A percentile compares a stretch with the other conserved stretches of the same genome.
These are phyloP conservation scores for Eunapius fragilis DNA, from an alignment of 37 sponge, comb jelly and placozoan genomes.

Conservation along the genomic window DNA sequence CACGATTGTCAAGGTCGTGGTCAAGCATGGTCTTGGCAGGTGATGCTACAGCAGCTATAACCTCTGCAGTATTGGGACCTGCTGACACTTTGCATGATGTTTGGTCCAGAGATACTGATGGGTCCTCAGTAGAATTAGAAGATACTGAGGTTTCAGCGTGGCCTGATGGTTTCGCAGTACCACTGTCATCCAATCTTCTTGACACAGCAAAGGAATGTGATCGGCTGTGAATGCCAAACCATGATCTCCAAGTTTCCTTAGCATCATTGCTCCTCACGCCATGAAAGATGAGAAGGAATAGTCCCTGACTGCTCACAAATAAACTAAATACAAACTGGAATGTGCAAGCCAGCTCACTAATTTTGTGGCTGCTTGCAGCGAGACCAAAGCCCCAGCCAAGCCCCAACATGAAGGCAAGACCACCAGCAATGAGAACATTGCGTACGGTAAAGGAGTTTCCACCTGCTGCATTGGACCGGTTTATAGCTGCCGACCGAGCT, in stretches of 20 bases:
- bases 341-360: constrained; percentile 8
- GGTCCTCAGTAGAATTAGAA: too few species aligned
- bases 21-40: too few species aligned
- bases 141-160: too few species aligned
- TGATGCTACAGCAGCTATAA: too few species aligned
- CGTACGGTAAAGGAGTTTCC: not conserved
- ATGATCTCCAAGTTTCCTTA: constrained; percentile 21
- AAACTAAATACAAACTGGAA: constrained; percentile 48
- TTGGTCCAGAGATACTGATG: too few species aligned
- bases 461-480: not conserved
- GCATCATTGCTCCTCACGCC: constrained; percentile 22
- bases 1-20: too few species aligned
- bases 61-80: too few species aligned
- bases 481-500: not conserved
- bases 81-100: too few species aligned
- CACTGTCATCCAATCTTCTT: not conserved
- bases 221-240: not conserved
- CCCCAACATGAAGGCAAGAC: constrained; percentile 59
- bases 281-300: constrained; percentile 32
- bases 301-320: constrained; percentile 47
- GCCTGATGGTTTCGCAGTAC: not conserved
- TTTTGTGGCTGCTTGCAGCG: constrained; percentile 33
- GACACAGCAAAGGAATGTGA: not conserved
- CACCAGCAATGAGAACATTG: constrained; percentile 32
- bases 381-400: constrained; percentile 74